These are phyloP conservation scores for Andricus quercusramuli DNA, from an alignment of 2,888 invertebrate species.

Conservation along the genomic window DNA sequence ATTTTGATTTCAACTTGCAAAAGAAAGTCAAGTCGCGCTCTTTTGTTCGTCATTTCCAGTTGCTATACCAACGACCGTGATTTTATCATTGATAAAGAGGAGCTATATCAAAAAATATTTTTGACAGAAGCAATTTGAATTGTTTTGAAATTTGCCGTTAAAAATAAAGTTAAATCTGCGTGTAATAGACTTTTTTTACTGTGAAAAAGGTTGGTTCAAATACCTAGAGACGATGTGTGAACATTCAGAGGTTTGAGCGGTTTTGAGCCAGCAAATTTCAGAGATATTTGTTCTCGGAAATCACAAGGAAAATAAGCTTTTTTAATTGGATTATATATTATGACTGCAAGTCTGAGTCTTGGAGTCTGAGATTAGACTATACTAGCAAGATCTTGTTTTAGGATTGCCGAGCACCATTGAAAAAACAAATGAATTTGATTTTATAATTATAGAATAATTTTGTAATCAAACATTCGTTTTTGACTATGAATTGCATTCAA, in stretches of 20 bases:
- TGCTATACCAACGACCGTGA: conserved; percentile 57
- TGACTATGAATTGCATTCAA: too few relatives aligned
- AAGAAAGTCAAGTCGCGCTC: conserved; percentile 36
- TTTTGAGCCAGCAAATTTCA: neutral
- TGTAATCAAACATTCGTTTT: too few relatives aligned
- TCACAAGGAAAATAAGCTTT: neutral
- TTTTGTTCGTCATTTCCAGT: conserved; percentile 56
- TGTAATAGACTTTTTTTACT: neutral
- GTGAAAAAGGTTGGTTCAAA: neutral
- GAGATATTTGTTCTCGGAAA: neutral
- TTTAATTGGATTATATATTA: neutral
- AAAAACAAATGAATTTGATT: neutral
- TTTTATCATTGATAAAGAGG: neutral
- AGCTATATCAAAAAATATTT: neutral
- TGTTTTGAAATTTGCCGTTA: neutral
- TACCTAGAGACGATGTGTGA: neutral
- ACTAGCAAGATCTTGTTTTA: neutral
- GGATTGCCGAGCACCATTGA: neutral
- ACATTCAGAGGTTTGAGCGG: neutral
- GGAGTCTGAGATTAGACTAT: neutral
- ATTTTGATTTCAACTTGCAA: conserved; percentile 21
- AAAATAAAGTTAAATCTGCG: neutral
- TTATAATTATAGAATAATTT: neutral
- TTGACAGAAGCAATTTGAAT: neutral
- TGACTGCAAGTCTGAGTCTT: neutral